A percentile compares a stretch with the other conserved stretches of the same genome.
phyloP scores from a whole-genome alignment of 2,113 vertebrate species.

The Melanotaenia duboulayi region DNA sequence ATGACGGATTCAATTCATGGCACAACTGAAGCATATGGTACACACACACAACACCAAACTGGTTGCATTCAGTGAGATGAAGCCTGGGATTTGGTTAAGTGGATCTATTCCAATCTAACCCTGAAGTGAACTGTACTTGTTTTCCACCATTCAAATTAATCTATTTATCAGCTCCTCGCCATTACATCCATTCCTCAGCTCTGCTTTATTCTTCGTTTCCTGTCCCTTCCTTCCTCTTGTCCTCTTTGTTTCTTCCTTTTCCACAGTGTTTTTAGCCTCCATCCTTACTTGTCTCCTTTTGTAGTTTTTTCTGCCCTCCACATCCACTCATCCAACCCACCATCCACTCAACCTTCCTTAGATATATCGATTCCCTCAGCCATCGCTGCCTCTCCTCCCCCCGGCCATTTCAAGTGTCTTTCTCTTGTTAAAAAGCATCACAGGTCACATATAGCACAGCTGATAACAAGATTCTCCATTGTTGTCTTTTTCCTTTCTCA shows the following conservation, averaged over 20 bases:
- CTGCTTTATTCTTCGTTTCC: conserved; percentile 11
- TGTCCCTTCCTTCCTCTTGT: not conserved
- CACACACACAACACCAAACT: conserved; percentile 40
- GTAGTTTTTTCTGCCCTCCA: conserved; percentile 16
- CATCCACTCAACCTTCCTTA: conserved; percentile 52
- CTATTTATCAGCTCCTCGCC: conserved; percentile 25
- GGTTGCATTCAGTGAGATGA: conserved; percentile 64
- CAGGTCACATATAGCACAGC: conserved; percentile 44
- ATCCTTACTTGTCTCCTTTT: conserved; percentile 18
- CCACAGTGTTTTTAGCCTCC: conserved; percentile 51
- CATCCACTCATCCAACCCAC: conserved; percentile 37
- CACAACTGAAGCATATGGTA: conserved; percentile 39
- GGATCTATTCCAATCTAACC: conserved; percentile 65
- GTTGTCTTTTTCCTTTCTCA: conserved; percentile 28
- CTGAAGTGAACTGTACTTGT: conserved; percentile 65
- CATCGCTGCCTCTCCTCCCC: conserved; percentile 14
- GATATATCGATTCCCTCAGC: conserved; percentile 60
- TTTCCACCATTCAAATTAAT: conserved; percentile 53
- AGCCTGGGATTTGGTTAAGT: conserved; percentile 66
- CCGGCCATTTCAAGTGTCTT: conserved; percentile 31
- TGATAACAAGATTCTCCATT: conserved; percentile 43
- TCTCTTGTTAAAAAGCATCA: conserved; percentile 56
- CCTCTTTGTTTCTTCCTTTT: conserved; percentile 25
- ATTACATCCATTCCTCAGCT: conserved; percentile 42
- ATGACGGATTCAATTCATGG: conserved; percentile 40